Conservation (phyloP, 2,113 vertebrate genomes). For the Menidia beryllina region DNA sequence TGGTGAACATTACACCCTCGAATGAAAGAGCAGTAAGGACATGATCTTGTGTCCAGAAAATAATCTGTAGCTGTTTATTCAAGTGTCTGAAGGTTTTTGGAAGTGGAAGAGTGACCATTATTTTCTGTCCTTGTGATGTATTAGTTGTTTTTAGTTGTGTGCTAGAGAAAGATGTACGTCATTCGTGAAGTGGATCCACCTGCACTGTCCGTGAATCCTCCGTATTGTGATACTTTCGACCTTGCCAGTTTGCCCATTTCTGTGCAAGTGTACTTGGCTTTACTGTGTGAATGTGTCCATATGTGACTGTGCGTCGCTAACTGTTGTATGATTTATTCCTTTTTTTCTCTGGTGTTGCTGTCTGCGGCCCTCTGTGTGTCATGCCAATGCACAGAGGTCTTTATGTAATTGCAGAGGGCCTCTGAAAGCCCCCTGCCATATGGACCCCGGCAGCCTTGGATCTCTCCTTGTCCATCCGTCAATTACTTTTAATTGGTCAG, state of each 20-base stretch:
- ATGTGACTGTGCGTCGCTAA: constrained; percentile 40
- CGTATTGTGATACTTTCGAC: constrained; percentile 22
- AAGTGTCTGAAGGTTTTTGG: constrained; percentile 46
- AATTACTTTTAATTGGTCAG: constrained; percentile 78
- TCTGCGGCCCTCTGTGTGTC: constrained; percentile 61
- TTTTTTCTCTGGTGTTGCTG: constrained; percentile 60
- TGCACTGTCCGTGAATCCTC: constrained; percentile 1
- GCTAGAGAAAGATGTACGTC: background rate
- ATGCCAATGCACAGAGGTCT: constrained; percentile 77
- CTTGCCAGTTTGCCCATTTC: constrained; percentile 26
- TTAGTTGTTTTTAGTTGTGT: constrained; percentile 31
- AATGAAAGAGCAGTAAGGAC: constrained; percentile 28
- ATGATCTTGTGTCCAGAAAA: constrained; percentile 26
- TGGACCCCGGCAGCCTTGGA: constrained; percentile 68
- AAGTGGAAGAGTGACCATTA: constrained; percentile 24
- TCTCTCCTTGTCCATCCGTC: constrained; percentile 73
- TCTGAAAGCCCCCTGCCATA: constrained; percentile 72
- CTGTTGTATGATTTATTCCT: constrained; percentile 64
- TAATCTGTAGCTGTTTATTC: constrained; percentile 15
- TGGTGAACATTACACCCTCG: constrained; percentile 30
- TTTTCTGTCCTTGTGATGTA: constrained; percentile 43
- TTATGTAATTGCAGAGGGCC: constrained; percentile 80
- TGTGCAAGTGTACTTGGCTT: constrained; percentile 13
- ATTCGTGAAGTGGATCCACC: background rate
- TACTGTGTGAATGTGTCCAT: constrained; percentile 5